A percentile compares a stretch with the other conserved stretches of the same genome.
Conservation (phyloP, 2,888 invertebrate species). For the Gortyna flavago region DNA sequence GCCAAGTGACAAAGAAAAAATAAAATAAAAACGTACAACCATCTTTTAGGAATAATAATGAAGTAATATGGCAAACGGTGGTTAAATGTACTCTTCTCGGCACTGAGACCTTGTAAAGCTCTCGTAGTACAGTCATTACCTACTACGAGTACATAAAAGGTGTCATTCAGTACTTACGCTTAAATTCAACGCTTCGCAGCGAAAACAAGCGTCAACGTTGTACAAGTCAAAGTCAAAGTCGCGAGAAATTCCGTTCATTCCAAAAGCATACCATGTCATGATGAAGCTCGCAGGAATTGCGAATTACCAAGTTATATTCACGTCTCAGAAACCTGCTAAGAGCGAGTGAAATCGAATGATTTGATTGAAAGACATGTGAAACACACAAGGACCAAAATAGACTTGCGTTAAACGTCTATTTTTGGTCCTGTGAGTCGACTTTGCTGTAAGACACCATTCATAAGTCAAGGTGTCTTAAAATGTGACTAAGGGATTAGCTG, state of each 20-base stretch:
- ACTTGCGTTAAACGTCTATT: background rate
- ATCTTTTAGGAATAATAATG: too few relatives aligned
- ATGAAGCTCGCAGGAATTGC: constrained; percentile 24
- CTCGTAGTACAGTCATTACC: background rate
- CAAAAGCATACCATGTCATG: constrained; percentile 23
- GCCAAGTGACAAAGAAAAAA: too few relatives aligned
- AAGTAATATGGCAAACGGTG: background rate
- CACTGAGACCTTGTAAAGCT: background rate
- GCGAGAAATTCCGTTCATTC: constrained; percentile 40
- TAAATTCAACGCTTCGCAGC: background rate
- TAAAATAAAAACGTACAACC: too few relatives aligned
- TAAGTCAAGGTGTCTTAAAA: background rate
- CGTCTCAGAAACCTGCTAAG: constrained; percentile 14
- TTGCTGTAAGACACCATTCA: background rate
- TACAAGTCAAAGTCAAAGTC: constrained; percentile 29
- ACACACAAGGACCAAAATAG: constrained; percentile 1
- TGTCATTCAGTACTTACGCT: background rate
- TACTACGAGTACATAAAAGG: background rate
- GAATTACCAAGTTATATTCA: constrained; percentile 27
- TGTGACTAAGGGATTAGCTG: background rate
- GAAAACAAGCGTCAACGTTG: constrained; percentile 16
- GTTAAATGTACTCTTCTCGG: background rate
- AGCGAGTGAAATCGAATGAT: constrained; percentile 20
- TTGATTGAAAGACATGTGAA: constrained; percentile 32
- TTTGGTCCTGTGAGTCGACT: constrained; percentile 14